Percentiles rank a stretch among this genome's conserved stretches.
Evolutionary conservation across 2,113 vertebrate species (phyloP).

Genomic region (Mystacornis crossleyi): DNA sequence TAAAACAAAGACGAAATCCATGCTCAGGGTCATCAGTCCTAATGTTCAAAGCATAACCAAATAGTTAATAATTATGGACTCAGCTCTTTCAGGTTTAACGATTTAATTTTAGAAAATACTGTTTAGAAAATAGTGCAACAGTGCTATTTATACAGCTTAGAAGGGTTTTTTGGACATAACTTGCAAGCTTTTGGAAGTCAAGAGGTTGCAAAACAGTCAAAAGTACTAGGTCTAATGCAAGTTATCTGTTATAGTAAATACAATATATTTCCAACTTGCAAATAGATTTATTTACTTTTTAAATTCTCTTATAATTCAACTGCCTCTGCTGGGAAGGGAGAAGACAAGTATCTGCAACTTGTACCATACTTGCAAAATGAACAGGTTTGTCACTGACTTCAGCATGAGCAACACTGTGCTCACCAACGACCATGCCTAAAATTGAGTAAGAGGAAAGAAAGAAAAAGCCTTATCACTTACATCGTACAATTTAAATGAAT

Average conservation of each 20-base stretch:
- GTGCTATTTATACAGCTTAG: not conserved
- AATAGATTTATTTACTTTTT: not conserved
- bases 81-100: not conserved
- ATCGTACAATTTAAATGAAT: not conserved
- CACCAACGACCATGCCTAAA: not conserved
- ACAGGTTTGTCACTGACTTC: not conserved
- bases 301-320: not conserved
- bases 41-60: constrained; percentile 8
- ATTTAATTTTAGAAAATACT: not conserved
- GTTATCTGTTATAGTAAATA: not conserved
- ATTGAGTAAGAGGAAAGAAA: not conserved
- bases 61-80: not conserved
- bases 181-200: not conserved
- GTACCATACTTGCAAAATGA: not conserved
- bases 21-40: not conserved
- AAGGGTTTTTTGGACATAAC: not conserved
- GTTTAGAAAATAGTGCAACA: not conserved
- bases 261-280: not conserved
- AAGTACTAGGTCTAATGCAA: not conserved
- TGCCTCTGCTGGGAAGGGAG: not conserved
- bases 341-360: not conserved
- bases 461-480: not conserved
- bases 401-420: not conserved
- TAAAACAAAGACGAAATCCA: constrained; percentile 31
- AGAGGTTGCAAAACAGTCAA: not conserved